phyloP scores from a whole-genome alignment of 2,888 invertebrate genomes.

The Brenthis daphne region DNA sequence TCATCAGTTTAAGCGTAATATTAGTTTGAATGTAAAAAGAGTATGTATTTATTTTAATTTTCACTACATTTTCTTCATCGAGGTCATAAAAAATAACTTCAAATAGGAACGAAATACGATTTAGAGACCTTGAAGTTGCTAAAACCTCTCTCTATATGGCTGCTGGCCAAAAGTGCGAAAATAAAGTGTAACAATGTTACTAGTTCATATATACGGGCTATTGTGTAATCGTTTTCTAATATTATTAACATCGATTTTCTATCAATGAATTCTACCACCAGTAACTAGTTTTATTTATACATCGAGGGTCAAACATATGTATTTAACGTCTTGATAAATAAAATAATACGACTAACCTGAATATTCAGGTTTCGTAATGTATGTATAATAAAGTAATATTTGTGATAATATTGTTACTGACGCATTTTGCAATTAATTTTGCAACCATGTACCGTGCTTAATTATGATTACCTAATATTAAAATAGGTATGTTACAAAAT shows the following conservation, averaged over 20 bases:
- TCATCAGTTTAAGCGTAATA: too few relatives aligned
- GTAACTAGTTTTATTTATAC: too few relatives aligned
- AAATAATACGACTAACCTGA: too few relatives aligned
- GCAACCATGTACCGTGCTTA: constrained; percentile 8
- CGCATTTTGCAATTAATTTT: not conserved
- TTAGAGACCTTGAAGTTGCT: constrained; percentile 19
- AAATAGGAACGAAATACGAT: not conserved
- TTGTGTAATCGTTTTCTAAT: constrained; percentile 5
- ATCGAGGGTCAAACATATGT: too few relatives aligned
- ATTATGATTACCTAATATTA: constrained; percentile 6
- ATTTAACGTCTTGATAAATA: too few relatives aligned
- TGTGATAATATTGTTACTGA: too few relatives aligned
- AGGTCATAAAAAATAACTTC: constrained; percentile 11
- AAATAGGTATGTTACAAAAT: constrained; percentile 1
- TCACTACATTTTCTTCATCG: not conserved
- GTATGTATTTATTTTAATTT: not conserved
- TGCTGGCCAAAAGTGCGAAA: constrained; percentile 16
- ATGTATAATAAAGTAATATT: too few relatives aligned
- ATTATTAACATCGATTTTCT: not conserved
- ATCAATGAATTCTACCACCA: too few relatives aligned
- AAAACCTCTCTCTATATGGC: constrained; percentile 7
- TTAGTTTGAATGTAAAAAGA: too few relatives aligned
- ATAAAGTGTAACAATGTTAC: constrained; percentile 3
- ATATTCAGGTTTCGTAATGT: too few relatives aligned
- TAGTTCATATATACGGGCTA: not conserved